A percentile compares a stretch with the other conserved stretches of the same genome.
These are phyloP conservation scores for Trichopoda pennipes DNA, from an alignment of 2,888 invertebrate genomes.

Conservation along the genomic window DNA sequence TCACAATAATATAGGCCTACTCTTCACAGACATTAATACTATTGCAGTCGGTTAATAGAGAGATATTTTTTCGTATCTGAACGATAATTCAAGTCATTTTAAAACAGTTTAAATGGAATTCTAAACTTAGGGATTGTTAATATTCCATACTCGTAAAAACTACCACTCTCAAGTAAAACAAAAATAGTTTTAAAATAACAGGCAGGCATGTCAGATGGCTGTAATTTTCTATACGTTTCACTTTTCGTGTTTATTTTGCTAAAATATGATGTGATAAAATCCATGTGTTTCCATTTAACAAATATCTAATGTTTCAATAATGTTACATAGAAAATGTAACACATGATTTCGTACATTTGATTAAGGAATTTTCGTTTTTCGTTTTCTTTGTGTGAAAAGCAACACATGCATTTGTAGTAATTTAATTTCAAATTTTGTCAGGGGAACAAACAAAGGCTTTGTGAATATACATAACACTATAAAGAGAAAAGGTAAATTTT, in stretches of 20 bases:
- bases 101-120: no score
- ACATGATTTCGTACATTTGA: conserved; percentile 53
- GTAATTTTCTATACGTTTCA: conserved; percentile 15
- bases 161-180: conserved; percentile 5
- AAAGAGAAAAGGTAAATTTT: conserved; percentile 47
- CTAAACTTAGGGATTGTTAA: background rate
- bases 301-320: conserved; percentile 37
- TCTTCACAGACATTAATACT: no score
- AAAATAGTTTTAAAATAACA: background rate
- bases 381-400: conserved; percentile 57
- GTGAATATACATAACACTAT: conserved; percentile 38
- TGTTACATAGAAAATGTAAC: conserved; percentile 30
- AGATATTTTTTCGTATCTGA: no score
- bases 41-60: no score
- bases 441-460: conserved; percentile 1
- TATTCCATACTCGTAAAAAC: conserved; percentile 15
- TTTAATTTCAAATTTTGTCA: conserved; percentile 28
- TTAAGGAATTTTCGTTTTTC: conserved; percentile 48
- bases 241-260: conserved; percentile 18
- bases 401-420: conserved; percentile 49
- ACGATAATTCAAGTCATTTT: no score
- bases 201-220: no score
- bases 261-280: conserved; percentile 55
- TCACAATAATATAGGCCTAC: no score
- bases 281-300: conserved; percentile 55